Percentiles rank a stretch among this genome's conserved stretches.
Conservation (phyloP, 30 jellyfish, hydroid and myxozoan genomes). For the Turritopsis rubra region DNA sequence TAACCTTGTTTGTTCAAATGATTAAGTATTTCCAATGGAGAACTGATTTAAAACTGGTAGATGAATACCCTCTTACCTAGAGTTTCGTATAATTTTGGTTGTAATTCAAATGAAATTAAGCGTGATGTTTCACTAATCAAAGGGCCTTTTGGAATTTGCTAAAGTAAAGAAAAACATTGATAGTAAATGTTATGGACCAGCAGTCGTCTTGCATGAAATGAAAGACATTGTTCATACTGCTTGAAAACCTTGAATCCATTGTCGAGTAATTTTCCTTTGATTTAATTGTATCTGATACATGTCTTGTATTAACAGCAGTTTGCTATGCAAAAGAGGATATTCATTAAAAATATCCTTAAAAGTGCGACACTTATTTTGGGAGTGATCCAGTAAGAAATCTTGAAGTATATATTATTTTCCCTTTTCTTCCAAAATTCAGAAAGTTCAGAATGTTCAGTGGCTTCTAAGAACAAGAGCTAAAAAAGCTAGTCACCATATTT, state of each 20-base stretch:
- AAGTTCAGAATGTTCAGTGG: no score
- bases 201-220: neutral
- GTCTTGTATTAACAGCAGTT: neutral
- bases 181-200: neutral
- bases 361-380: no score
- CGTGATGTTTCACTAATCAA: neutral
- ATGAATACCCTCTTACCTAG: neutral
- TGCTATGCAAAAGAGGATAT: neutral
- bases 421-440: no score
- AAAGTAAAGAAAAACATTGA: neutral
- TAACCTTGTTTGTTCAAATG: no score
- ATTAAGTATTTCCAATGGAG: no score
- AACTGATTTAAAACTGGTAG: no score
- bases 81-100: neutral
- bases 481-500: no score
- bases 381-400: neutral
- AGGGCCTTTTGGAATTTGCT: neutral
- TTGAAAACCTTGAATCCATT: neutral
- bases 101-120: neutral
- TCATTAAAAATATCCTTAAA: no score
- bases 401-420: no score
- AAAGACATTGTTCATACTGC: neutral
- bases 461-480: no score
- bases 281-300: neutral
- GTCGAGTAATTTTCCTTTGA: neutral